Conservation (phyloP, 2,888 invertebrate genomes). For the Cephonodes hylas region DNA sequence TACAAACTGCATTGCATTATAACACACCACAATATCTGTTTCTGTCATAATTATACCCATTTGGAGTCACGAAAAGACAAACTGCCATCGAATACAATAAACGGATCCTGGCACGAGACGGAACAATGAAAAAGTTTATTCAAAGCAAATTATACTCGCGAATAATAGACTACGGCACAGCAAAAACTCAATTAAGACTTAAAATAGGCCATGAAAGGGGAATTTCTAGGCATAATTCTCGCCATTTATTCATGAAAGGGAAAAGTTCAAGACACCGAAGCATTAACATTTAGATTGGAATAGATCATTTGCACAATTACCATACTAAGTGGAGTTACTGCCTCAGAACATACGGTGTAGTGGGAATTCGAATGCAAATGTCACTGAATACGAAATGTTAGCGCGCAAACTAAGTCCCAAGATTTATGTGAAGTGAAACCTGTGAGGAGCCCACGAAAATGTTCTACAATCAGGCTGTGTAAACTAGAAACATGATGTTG, state of each 20-base stretch:
- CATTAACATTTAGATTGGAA: conserved; percentile 4
- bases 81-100: not conserved
- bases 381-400: not conserved
- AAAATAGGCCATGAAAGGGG: not conserved
- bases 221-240: not conserved
- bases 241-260: conserved; percentile 2
- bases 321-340: not conserved
- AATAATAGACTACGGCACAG: not conserved
- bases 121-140: not conserved
- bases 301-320: not conserved
- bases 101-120: not conserved
- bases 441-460: too few relatives aligned
- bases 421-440: too few relatives aligned
- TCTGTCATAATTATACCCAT: not conserved
- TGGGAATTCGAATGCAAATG: not conserved
- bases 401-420: too few relatives aligned
- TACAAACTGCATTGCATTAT: conserved; percentile 4
- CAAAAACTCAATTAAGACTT: not conserved
- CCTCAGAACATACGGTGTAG: not conserved
- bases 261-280: not conserved
- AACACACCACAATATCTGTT: not conserved
- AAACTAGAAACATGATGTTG: too few relatives aligned
- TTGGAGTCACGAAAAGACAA: not conserved
- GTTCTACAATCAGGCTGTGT: too few relatives aligned
- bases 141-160: not conserved